Conservation (phyloP, 2,797 vertebrate genomes). For the Scolopax bukidnonensis region DNA sequence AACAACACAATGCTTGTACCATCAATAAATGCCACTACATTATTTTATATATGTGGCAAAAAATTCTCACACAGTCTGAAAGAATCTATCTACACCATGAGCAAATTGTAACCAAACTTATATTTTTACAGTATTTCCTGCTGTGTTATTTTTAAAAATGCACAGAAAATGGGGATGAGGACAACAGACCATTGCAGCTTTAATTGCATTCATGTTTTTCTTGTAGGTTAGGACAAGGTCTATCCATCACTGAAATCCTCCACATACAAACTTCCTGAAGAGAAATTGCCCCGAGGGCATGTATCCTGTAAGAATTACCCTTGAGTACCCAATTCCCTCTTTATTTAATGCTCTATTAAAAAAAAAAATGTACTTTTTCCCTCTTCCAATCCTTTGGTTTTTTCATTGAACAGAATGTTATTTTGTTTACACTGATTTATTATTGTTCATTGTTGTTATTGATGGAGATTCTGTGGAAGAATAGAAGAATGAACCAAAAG, state of each 20-base stretch:
- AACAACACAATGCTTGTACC: neutral
- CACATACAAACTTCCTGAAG: neutral
- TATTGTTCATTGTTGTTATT: neutral
- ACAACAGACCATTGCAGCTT: neutral
- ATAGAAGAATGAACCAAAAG: neutral
- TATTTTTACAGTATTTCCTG: neutral
- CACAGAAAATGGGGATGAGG: accelerated
- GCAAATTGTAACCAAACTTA: neutral
- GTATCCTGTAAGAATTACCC: neutral
- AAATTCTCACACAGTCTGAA: neutral
- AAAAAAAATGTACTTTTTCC: neutral
- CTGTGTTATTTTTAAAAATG: neutral
- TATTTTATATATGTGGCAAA: neutral
- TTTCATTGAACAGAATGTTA: neutral
- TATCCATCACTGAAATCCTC: neutral
- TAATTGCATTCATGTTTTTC: neutral
- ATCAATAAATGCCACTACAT: neutral
- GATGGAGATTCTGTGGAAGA: neutral
- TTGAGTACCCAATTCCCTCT: neutral
- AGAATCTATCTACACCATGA: neutral
- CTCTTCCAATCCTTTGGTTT: neutral
- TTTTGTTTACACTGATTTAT: neutral
- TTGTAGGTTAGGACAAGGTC: neutral
- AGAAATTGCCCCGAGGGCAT: neutral
- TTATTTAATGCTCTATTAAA: neutral